Conservation (phyloP, 2,888 invertebrate species). For the Napeogenes inachia region DNA sequence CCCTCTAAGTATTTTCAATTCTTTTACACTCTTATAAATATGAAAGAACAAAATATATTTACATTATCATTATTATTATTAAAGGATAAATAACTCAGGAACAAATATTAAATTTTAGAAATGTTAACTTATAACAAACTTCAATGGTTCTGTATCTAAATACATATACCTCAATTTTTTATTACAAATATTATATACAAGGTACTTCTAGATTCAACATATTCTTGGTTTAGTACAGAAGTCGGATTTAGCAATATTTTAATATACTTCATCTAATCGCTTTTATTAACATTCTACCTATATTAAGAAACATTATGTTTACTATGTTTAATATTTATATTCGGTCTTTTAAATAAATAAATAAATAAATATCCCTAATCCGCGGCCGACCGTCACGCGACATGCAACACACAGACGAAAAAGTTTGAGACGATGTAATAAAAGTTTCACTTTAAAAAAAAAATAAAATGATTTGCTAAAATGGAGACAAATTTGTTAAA, state of each 20-base stretch:
- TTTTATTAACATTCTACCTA: too few relatives aligned
- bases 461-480: too few relatives aligned
- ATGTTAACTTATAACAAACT: constrained; percentile 10
- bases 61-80: constrained; percentile 11
- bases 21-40: neutral
- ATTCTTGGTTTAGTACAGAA: constrained; percentile 3
- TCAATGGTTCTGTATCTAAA: constrained; percentile 13
- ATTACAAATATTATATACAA: constrained; percentile 25
- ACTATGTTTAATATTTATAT: too few relatives aligned
- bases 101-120: constrained; percentile 16
- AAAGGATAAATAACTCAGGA: constrained; percentile 25
- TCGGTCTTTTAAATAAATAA: too few relatives aligned
- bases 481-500: too few relatives aligned
- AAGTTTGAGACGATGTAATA: too few relatives aligned
- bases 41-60: neutral
- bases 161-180: constrained; percentile 3
- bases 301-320: too few relatives aligned
- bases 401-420: too few relatives aligned
- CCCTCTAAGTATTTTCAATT: neutral
- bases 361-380: too few relatives aligned
- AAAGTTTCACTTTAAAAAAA: too few relatives aligned
- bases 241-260: neutral
- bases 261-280: neutral
- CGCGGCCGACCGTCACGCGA: too few relatives aligned
- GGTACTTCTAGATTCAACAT: constrained; percentile 1